Percentiles rank a stretch among this genome's conserved stretches.
These are phyloP conservation scores for Trichonephila inaurata DNA, from an alignment of 1,140 invertebrate species.

Conservation along the genomic window DNA sequence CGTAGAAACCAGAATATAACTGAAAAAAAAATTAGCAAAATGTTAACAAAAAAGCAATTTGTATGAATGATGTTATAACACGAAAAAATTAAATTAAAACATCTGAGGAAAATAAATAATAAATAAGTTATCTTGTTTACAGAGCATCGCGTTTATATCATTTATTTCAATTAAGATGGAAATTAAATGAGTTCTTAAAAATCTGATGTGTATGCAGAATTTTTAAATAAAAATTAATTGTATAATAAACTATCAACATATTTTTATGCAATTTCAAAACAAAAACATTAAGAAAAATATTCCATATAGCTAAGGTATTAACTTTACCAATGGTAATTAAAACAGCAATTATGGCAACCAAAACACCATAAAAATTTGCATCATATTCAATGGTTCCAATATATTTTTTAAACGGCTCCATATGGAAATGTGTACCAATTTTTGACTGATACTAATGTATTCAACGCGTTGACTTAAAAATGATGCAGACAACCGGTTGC, in stretches of 20 bases:
- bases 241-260: too few relatives aligned
- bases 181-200: too few relatives aligned
- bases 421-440: not conserved
- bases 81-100: too few relatives aligned
- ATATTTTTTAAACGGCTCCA: conserved; percentile 63
- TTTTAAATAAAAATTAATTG: too few relatives aligned
- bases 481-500: conserved; percentile 62
- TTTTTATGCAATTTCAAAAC: not conserved
- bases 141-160: too few relatives aligned
- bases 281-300: not conserved
- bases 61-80: too few relatives aligned
- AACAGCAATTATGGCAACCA: conserved; percentile 44
- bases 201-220: too few relatives aligned
- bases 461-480: not conserved
- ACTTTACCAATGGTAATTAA: conserved; percentile 57
- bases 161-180: too few relatives aligned
- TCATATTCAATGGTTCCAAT: conserved; percentile 66
- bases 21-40: not conserved
- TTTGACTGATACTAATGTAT: not conserved
- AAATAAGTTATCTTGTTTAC: too few relatives aligned
- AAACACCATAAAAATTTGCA: conserved; percentile 51
- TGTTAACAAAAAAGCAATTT: too few relatives aligned
- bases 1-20: conserved; percentile 44
- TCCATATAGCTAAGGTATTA: too few relatives aligned
- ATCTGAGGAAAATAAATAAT: too few relatives aligned